Evolutionary conservation across 1,140 invertebrate genomes (phyloP), one percentile per base, ranked within the genome.

Genomic region (Maniola jurtina): DNA sequence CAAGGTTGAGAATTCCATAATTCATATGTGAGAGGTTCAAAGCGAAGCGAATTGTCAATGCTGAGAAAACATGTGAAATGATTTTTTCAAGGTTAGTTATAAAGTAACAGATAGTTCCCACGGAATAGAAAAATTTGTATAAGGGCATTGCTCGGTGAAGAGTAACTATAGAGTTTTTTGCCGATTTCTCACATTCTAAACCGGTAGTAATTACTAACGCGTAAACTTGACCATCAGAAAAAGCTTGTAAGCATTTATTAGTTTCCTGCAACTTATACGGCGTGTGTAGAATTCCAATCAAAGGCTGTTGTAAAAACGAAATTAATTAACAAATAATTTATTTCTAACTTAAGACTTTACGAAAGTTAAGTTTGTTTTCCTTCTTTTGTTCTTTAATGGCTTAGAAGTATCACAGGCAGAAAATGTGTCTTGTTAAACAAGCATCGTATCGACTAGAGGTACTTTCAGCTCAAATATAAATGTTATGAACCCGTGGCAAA

Each of bases 1-100:
- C 84, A 84, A 84, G 84, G 84, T 66, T 72, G 72, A 73, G 60
- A 65, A 68, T 66, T 74, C 72, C 54, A 70, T 70, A 64, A 45
- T 38, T n/a, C 42, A 45, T 45, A 45, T 72, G 73, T 68, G 76
- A 81, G 64, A 76, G 73, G 67, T 75, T 74, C 68, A 77, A 75
- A 77, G 71, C 63, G 71, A 75, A 77, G 71, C 63, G 68, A 62
- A 61, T 64, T 54, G 38, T 36, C 15, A 52, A 7, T 52, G 36
- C 33, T 56, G 36, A 57, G 67, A 62, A 56, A 65, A 62, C 56
- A 61, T 58, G 54, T 48, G 58, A 60, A 48, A 48, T 48, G 42
- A n/a, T 45, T 1, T 45, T 1, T 13, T 45, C 42, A 52, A 25
- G 14, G 16, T 52, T 15, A 52, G 8, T 9, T 42, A 42, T 42